These are phyloP conservation scores for Chaetodon trifasciatus DNA, from an alignment of 2,797 vertebrate genomes.

Conservation along the genomic window DNA sequence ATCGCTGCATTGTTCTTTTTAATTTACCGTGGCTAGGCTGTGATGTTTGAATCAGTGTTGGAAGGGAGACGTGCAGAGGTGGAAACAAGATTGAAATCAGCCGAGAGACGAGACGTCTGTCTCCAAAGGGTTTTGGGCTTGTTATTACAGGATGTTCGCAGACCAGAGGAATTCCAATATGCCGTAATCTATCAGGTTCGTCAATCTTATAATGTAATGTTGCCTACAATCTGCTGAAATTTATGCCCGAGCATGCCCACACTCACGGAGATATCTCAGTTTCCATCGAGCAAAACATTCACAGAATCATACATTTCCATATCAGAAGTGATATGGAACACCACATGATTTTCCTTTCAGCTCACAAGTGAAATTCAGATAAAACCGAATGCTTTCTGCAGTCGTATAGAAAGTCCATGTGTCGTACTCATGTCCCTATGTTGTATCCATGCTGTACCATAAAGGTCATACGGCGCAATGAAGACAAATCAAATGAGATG, in stretches of 20 bases:
- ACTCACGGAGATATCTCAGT: constrained; percentile 44
- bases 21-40: constrained; percentile 30
- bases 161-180: constrained; percentile 57
- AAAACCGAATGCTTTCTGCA: constrained; percentile 15
- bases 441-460: not conserved
- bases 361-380: constrained; percentile 52
- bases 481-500: not conserved
- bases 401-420: constrained; percentile 32
- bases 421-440: not conserved
- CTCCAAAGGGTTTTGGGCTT: constrained; percentile 39
- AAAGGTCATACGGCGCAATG: not conserved
- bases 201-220: constrained; percentile 63
- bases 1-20: constrained; percentile 21
- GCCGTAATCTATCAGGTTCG: constrained; percentile 50
- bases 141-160: constrained; percentile 57
- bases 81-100: constrained; percentile 45
- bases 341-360: constrained; percentile 35
- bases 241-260: constrained; percentile 40
- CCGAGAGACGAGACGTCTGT: constrained; percentile 33
- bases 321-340: constrained; percentile 45
- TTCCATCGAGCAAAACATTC: constrained; percentile 55
- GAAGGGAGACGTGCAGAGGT: constrained; percentile 19
- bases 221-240: constrained; percentile 36
- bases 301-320: constrained; percentile 55
- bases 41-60: constrained; percentile 23